Evolutionary conservation across 2,888 invertebrate genomes (phyloP).

Genomic region (Gari tellinella): DNA sequence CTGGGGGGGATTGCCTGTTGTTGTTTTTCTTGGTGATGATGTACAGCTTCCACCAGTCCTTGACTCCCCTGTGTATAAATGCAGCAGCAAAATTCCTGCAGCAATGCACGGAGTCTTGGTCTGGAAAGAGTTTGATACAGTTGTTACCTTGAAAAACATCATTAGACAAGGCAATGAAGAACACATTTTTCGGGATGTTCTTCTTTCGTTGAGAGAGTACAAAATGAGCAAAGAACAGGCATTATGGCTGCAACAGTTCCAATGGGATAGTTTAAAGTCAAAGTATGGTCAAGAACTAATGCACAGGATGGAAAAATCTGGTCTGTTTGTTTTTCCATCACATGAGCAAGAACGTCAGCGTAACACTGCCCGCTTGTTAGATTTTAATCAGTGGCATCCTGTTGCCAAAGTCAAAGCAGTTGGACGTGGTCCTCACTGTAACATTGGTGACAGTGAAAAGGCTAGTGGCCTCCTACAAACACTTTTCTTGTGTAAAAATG

Average conservation of each 20-base stretch:
- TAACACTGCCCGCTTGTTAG: too few species aligned
- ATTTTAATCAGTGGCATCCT: too few species aligned
- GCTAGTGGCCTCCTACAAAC: slow-evolving; percentile 35
- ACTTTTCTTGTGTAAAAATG: slow-evolving; percentile 34
- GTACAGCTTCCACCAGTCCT: slow-evolving; percentile 59
- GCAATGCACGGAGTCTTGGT: slow-evolving; percentile 44
- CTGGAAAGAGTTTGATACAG: slow-evolving; percentile 40
- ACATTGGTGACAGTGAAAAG: slow-evolving; percentile 29
- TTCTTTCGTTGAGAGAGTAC: slow-evolving; percentile 37
- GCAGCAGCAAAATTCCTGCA: slow-evolving; percentile 23
- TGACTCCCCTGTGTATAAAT: slow-evolving; percentile 51
- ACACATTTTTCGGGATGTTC: slow-evolving; percentile 18
- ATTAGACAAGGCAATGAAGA: slow-evolving; percentile 37
- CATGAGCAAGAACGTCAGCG: too few species aligned
- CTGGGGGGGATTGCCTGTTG: slow-evolving; percentile 63
- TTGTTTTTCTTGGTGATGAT: slow-evolving; percentile 63
- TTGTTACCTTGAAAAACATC: slow-evolving; percentile 24
- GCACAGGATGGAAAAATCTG: too few species aligned
- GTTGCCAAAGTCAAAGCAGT: slow-evolving; percentile 40
- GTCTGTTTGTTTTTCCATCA: slow-evolving; percentile 51
- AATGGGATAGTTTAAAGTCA: slow-evolving; percentile 30
- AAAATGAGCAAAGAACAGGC: slow-evolving; percentile 23
- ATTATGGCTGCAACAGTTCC: slow-evolving; percentile 49
- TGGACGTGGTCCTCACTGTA: slow-evolving; percentile 34
- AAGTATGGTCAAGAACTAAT: slow-evolving; percentile 21